phyloP scores from a whole-genome alignment of 2,113 vertebrate genomes.

The Odobenus rosmarus region DNA sequence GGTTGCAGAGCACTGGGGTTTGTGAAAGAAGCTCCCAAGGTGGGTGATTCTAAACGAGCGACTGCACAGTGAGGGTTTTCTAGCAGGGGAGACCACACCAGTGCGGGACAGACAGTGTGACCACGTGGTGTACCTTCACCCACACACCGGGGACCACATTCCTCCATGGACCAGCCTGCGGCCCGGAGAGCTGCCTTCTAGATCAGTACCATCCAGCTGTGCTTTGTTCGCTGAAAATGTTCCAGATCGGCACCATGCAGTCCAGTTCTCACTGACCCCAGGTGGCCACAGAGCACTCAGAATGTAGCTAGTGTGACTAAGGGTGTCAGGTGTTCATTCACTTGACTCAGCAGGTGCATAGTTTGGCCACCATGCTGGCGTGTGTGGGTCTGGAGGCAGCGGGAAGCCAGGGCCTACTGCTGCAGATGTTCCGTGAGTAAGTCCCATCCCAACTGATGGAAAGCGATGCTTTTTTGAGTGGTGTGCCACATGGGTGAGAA shows the following conservation, averaged over 20 bases:
- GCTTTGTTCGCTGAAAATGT: not conserved
- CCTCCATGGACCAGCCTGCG: rapidly evolving
- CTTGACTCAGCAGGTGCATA: too few relatives aligned
- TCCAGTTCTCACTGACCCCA: rapidly evolving
- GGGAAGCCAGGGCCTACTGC: not conserved
- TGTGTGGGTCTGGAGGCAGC: rapidly evolving
- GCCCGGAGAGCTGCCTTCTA: not conserved
- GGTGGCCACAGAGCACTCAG: not conserved
- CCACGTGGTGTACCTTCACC: rapidly evolving
- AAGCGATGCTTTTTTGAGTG: not conserved
- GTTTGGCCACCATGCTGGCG: not conserved
- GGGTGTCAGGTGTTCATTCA: not conserved
- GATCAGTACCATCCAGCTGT: rapidly evolving
- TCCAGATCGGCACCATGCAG: not conserved
- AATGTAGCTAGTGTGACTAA: not conserved
- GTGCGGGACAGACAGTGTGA: rapidly evolving
- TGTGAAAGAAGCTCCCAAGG: not conserved
- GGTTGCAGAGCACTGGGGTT: not conserved
- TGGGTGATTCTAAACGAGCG: rapidly evolving
- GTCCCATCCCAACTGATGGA: not conserved
- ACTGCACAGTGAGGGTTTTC: not conserved
- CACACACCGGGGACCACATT: rapidly evolving
- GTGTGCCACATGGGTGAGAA: not conserved
- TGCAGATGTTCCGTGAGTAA: too few relatives aligned
- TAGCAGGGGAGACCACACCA: rapidly evolving